Evolutionary conservation across 2,888 invertebrate species (phyloP).

Genomic region (Drosophila peninsularis): DNA sequence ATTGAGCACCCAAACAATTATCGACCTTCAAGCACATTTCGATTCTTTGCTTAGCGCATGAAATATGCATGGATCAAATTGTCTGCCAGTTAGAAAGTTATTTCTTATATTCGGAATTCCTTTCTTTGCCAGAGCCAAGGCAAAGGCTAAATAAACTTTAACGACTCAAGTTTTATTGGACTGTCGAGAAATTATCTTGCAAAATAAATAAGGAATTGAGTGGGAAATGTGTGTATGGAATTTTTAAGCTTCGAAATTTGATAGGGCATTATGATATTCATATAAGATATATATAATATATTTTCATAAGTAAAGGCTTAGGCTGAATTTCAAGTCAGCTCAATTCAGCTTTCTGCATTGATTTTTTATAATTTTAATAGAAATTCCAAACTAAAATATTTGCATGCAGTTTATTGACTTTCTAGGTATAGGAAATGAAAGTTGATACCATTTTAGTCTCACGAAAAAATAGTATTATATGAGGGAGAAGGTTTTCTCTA

Average conservation of each 20-base stretch:
- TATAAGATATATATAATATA: too few relatives aligned
- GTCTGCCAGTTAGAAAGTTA: background rate
- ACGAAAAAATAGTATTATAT: too few relatives aligned
- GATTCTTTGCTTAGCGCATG: background rate
- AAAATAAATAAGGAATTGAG: background rate
- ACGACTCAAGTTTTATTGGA: background rate
- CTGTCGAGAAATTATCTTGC: background rate
- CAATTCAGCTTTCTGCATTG: too few relatives aligned
- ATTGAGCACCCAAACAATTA: slow-evolving; percentile 12
- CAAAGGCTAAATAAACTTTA: background rate
- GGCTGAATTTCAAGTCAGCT: too few relatives aligned
- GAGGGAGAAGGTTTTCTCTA: background rate
- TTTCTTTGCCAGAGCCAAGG: background rate
- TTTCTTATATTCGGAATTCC: background rate
- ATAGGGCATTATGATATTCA: too few relatives aligned
- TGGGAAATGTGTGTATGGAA: background rate
- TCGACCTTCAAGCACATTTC: background rate
- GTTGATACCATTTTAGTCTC: too few relatives aligned
- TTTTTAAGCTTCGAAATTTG: too few relatives aligned
- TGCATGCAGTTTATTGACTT: too few relatives aligned
- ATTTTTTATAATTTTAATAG: too few relatives aligned
- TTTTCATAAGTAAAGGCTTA: too few relatives aligned
- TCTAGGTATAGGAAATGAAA: too few relatives aligned
- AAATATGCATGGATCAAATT: background rate
- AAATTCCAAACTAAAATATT: too few relatives aligned